A percentile compares a stretch with the other conserved stretches of the same genome.
Evolutionary conservation across 2,113 vertebrate genomes (phyloP).

Genomic region (Lagopus muta): DNA sequence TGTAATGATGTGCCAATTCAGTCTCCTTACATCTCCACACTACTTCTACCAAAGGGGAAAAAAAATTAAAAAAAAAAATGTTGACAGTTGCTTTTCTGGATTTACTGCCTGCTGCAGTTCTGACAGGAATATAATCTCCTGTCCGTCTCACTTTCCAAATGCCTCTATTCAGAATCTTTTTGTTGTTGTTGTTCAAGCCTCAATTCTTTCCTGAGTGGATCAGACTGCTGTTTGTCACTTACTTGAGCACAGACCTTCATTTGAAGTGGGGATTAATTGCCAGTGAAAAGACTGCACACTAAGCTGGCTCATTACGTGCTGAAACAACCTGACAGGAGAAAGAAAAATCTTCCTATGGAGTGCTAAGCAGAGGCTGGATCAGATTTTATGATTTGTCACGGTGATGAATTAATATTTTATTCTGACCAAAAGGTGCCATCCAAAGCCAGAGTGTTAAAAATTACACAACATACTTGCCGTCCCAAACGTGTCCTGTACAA

Average conservation of each 20-base stretch:
- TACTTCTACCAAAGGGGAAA: background rate
- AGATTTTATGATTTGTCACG: background rate
- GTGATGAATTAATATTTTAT: background rate
- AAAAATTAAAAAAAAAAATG: background rate
- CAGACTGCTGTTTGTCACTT: background rate
- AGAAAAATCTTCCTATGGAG: background rate
- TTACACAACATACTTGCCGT: background rate
- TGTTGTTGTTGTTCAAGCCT: background rate
- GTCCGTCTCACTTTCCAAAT: background rate
- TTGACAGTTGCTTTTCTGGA: background rate
- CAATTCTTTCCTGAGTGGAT: background rate
- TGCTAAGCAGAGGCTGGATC: background rate
- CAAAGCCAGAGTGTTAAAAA: background rate
- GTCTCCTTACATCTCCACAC: too few species aligned
- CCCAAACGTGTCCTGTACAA: background rate
- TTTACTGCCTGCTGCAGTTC: background rate
- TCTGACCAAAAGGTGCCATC: background rate
- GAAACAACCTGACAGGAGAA: background rate
- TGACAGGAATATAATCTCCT: background rate
- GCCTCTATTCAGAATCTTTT: background rate
- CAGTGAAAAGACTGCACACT: background rate
- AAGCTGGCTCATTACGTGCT: background rate
- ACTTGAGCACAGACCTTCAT: background rate
- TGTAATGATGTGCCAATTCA: fast-evolving
- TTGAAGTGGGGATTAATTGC: background rate